Percentiles rank a stretch among this genome's conserved stretches.
These are phyloP conservation scores for Drosophila colorata DNA, from an alignment of 2,888 invertebrate species.

Conservation along the genomic window DNA sequence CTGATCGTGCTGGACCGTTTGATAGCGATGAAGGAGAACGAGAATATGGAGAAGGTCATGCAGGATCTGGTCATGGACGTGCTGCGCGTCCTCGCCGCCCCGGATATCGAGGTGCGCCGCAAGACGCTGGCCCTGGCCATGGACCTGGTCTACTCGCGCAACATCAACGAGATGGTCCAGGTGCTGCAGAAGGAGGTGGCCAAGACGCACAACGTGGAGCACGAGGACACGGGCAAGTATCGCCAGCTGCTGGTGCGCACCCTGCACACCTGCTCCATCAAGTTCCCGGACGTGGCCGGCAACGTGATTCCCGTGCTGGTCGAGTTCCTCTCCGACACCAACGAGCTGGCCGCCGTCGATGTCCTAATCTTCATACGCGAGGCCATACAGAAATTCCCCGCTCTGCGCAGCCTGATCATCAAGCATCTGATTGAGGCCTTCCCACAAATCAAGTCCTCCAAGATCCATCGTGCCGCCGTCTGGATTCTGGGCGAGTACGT, in stretches of 20 bases:
- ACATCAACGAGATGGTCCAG: constrained; percentile 97
- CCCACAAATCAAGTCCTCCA: constrained; percentile 94
- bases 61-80: constrained; percentile 98
- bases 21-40: constrained; percentile 93
- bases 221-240: constrained; percentile 98
- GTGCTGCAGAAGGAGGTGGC: constrained; percentile 97
- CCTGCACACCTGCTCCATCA: constrained; percentile 96
- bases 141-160: constrained; percentile 95
- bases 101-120: constrained; percentile 96
- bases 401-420: constrained; percentile 92
- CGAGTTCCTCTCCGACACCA: constrained; percentile 95
- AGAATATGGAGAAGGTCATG: constrained; percentile 93
- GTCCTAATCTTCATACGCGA: constrained; percentile 97
- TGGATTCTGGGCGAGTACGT: constrained; percentile 99
- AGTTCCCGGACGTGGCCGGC: constrained; percentile 97
- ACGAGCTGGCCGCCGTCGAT: constrained; percentile 96
- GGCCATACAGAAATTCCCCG: constrained; percentile 96
- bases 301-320: constrained; percentile 97
- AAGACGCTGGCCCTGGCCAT: constrained; percentile 94
- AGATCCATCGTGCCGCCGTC: constrained; percentile 96
- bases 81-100: constrained; percentile 94
- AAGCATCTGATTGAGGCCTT: constrained; percentile 92
- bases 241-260: constrained; percentile 97
- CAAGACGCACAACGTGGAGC: constrained; percentile 94
- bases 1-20: constrained; percentile 98